A percentile compares a stretch with the other conserved stretches of the same genome.
These are phyloP conservation scores for Capreolus pygargus DNA, from an alignment of 2,113 vertebrate genomes.

Conservation along the genomic window DNA sequence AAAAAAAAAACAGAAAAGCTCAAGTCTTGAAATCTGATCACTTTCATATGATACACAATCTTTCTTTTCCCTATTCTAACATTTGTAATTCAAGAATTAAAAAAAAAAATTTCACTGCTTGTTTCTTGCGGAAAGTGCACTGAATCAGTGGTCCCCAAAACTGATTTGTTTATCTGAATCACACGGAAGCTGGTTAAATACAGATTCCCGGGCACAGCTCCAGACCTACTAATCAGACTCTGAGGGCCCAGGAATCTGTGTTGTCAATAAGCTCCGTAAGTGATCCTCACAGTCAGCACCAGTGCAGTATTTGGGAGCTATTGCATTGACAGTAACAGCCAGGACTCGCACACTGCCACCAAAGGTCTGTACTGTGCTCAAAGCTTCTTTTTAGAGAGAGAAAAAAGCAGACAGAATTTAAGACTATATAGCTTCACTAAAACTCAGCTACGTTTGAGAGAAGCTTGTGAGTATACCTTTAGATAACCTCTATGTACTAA, in stretches of 20 bases:
- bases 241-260: background rate
- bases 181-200: background rate
- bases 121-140: background rate
- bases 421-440: background rate
- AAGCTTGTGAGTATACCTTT: background rate
- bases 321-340: background rate
- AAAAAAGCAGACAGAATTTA: background rate
- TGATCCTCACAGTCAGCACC: background rate
- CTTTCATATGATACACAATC: slow-evolving; percentile 31
- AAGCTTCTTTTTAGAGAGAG: background rate
- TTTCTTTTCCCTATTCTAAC: slow-evolving; percentile 9
- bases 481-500: background rate
- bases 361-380: background rate
- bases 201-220: background rate
- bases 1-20: background rate
- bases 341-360: background rate
- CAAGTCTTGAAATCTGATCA: background rate
- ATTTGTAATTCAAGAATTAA: background rate
- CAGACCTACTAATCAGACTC: background rate
- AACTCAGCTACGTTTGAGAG: background rate
- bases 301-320: background rate
- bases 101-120: background rate
- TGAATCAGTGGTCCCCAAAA: background rate
- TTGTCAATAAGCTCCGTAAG: background rate
- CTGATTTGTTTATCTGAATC: background rate